phyloP scores from a whole-genome alignment of 2,888 invertebrate species.

The Esperia sulphurella region DNA sequence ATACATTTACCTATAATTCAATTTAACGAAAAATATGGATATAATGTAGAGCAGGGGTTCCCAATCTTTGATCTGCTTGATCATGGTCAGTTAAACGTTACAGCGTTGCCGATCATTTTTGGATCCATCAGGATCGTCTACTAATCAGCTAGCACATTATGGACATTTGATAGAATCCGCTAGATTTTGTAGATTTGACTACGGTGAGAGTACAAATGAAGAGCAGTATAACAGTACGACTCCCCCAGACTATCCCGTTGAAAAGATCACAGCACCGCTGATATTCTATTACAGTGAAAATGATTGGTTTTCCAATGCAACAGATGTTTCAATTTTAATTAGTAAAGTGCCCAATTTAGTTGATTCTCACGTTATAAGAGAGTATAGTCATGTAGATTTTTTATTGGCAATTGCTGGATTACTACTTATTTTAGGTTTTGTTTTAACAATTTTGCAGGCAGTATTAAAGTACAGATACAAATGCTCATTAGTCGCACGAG shows the following conservation, averaged over 20 bases:
- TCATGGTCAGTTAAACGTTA: conserved; percentile 21
- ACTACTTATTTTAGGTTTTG: too few species aligned
- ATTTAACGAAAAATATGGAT: conserved; percentile 6
- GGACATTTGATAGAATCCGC: conserved; percentile 25
- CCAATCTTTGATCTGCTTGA: conserved; percentile 25
- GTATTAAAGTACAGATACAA: too few species aligned
- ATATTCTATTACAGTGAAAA: conserved; percentile 24
- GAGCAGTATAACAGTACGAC: conserved; percentile 15
- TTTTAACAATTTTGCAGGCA: too few species aligned
- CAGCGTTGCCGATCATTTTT: conserved; percentile 17
- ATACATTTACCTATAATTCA: not conserved
- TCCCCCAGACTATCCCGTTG: conserved; percentile 26
- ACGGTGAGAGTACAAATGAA: conserved; percentile 22
- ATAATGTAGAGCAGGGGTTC: conserved; percentile 8
- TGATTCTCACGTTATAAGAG: conserved; percentile 19
- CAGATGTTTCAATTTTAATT: conserved; percentile 21
- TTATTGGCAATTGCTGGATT: too few species aligned
- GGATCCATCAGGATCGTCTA: conserved; percentile 56
- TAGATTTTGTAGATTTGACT: conserved; percentile 29
- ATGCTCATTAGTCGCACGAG: too few species aligned
- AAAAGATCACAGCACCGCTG: conserved; percentile 22
- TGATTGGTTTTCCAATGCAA: conserved; percentile 24
- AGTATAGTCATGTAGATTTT: conserved; percentile 32
- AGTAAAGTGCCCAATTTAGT: conserved; percentile 22
- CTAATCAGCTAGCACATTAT: conserved; percentile 49